A percentile compares a stretch with the other conserved stretches of the same genome.
Evolutionary conservation across 2,113 vertebrate genomes (phyloP).

Genomic region (Fulica atra): DNA sequence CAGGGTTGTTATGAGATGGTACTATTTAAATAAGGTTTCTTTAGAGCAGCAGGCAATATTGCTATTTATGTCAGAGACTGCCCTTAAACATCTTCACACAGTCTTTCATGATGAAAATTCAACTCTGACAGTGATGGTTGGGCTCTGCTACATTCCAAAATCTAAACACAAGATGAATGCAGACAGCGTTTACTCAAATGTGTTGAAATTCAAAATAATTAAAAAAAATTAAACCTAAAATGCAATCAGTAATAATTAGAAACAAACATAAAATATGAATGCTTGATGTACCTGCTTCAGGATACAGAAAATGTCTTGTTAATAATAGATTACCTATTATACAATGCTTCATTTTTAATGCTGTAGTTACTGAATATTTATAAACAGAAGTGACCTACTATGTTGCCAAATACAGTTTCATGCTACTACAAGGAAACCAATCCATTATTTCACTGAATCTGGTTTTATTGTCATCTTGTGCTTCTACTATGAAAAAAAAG

Average conservation of each 20-base stretch:
- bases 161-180: not conserved
- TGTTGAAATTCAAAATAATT: not conserved
- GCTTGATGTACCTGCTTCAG: not conserved
- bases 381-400: not conserved
- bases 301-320: not conserved
- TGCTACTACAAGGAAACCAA: not conserved
- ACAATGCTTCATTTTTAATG: not conserved
- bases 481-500: not conserved
- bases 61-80: not conserved
- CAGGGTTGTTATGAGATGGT: accelerated
- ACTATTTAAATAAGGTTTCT: not conserved
- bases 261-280: not conserved
- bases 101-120: not conserved
- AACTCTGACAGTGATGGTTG: not conserved
- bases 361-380: not conserved
- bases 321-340: not conserved
- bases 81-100: not conserved
- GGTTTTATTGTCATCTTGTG: not conserved
- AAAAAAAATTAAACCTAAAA: not conserved
- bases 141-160: not conserved
- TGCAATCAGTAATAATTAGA: not conserved
- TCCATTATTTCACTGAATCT: not conserved
- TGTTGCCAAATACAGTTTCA: not conserved
- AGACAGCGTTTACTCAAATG: not conserved
- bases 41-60: not conserved